Base-by-base conservation (phyloP, 2,888 invertebrate genomes). In the Shargacucullia verbasci region DNA sequence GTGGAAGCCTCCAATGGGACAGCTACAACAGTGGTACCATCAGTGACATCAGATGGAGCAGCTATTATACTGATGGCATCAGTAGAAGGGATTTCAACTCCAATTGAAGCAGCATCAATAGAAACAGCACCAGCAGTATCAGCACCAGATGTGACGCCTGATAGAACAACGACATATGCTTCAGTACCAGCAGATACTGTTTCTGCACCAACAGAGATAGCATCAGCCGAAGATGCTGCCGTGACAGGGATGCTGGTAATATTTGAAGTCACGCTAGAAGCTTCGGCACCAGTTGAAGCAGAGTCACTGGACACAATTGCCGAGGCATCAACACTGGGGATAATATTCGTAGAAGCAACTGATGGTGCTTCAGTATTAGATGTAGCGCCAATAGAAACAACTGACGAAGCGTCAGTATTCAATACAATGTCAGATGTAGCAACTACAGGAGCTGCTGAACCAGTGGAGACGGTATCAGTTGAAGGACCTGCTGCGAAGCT, bases 371-470 rank as follows among this genome's bases (percentile, higher is more conserved):
- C n/a, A n/a, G n/a, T n/a, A n/a, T n/a, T n/a, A 4, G 38, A 27
- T 27, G 27, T 7, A 27, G 27, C 27, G 27, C 7, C 7, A 27
- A 5, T 0, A 0, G 31, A 0, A 0, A 5, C 0, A 0, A 6
- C 41, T 5, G 52, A 13, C 10, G 13, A 25, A 10, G 38, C 34
- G 12, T 48, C 39, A 13, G 48, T 63, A 15, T 56, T 57, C 27
- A 27, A 40, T 5, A 34, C 46, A 7, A 38, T 31, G n/a, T 27
- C 20, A 8, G 35, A 38, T 33, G 31, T 10, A 10, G 7, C 8
- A 25, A 10, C 11, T 6, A 2, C 29, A 1, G 2, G 12, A 5
- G 29, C 44, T 29, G 9, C 12, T 1, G 5, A 10, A 0, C 41
- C 40, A 13, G 37, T 10, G 1, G 20, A 2, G 13, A 13, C 9